Evolutionary conservation across 2,888 invertebrate species (phyloP).

Genomic region (Ecliptopera silaceata): DNA sequence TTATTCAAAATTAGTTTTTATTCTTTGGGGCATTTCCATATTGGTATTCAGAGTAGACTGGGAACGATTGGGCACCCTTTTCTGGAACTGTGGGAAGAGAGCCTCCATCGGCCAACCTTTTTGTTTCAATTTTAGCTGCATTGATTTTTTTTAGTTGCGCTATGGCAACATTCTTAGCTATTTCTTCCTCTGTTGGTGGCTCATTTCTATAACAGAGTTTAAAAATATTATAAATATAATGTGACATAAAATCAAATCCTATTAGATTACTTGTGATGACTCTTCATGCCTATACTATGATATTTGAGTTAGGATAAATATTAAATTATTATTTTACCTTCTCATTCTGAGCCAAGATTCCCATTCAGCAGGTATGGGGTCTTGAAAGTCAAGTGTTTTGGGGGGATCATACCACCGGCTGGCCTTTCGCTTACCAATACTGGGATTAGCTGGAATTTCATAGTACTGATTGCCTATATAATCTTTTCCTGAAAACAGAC

Average conservation of each 20-base stretch:
- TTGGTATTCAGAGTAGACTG: conserved; percentile 85
- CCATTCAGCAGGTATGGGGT: conserved; percentile 93
- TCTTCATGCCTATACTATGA: background rate
- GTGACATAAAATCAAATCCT: background rate
- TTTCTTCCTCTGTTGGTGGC: conserved; percentile 89
- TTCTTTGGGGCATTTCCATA: conserved; percentile 46
- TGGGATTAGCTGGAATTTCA: conserved; percentile 88
- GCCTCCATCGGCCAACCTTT: conserved; percentile 78
- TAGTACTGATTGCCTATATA: conserved; percentile 92
- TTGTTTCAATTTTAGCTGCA: conserved; percentile 86
- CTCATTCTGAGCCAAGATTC: conserved; percentile 91
- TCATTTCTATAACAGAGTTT: conserved; percentile 63
- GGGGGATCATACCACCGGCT: conserved; percentile 89
- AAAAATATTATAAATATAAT: background rate
- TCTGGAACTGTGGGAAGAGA: conserved; percentile 54
- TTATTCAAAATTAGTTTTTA: conserved; percentile 4
- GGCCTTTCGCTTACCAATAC: conserved; percentile 85
- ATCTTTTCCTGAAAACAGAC: conserved; percentile 85
- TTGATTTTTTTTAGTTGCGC: conserved; percentile 89
- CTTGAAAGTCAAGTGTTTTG: conserved; percentile 85
- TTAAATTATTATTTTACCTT: conserved; percentile 47
- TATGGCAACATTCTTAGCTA: conserved; percentile 86
- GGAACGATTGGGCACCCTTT: conserved; percentile 73
- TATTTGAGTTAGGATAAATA: background rate
- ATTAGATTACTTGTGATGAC: no score